A percentile compares a stretch with the other conserved stretches of the same genome.
Evolutionary conservation across 1,140 invertebrate species (phyloP).

Genomic region (Brachionus rotundiformis): DNA sequence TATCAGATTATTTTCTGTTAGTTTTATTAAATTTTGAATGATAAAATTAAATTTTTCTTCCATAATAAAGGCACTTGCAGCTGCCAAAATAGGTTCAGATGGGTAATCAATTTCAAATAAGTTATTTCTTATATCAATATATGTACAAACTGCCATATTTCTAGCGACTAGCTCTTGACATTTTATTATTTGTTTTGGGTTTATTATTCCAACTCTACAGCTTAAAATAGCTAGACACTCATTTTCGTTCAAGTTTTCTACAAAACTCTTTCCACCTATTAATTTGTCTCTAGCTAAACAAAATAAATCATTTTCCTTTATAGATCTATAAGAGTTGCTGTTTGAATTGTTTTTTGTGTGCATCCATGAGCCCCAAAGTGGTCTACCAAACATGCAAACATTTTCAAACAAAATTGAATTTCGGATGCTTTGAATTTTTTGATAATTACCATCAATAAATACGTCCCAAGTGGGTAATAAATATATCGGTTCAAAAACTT

Average conservation of each 20-base stretch:
- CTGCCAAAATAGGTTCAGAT: not conserved
- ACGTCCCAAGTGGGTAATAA: slow-evolving; percentile 9
- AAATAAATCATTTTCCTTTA: not conserved
- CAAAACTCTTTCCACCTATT: not conserved
- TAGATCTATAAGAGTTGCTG: not conserved
- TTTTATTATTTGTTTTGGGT: not conserved
- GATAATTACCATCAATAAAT: not conserved
- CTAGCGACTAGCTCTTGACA: not conserved
- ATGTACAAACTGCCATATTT: not conserved
- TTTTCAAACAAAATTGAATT: not conserved
- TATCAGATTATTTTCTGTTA: not conserved
- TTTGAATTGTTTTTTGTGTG: not conserved
- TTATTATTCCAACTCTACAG: not conserved
- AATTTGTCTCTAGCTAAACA: not conserved
- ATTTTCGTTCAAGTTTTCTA: not conserved
- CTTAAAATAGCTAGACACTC: not conserved
- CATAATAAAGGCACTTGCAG: not conserved
- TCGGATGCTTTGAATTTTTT: not conserved
- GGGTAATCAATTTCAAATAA: slow-evolving; percentile 5
- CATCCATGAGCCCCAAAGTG: not conserved
- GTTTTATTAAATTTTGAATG: not conserved
- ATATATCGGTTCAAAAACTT: slow-evolving; percentile 26
- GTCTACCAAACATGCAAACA: not conserved
- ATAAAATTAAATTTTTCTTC: not conserved
- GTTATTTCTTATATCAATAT: not conserved